Conservation (phyloP, 2,888 invertebrate genomes). For the Aphidius colemani region DNA sequence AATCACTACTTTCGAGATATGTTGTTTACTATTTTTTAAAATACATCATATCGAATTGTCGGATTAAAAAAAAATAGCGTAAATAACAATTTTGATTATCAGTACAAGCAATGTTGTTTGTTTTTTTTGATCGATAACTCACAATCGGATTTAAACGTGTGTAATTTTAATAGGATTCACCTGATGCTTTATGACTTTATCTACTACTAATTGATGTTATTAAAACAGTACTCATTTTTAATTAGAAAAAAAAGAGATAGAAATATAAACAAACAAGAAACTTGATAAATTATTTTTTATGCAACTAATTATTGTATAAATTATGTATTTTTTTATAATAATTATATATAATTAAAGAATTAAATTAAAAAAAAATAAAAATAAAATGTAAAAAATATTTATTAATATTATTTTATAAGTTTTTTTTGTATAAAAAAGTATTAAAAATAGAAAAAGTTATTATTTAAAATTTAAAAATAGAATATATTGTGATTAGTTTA, state of each 20-base stretch:
- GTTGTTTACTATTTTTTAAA: no score
- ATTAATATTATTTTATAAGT: neutral
- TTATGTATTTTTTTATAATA: neutral
- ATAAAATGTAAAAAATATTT: neutral
- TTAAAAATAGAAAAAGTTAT: conserved; percentile 6
- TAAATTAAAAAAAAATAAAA: neutral
- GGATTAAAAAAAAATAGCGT: no score
- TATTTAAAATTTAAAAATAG: neutral
- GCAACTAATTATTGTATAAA: neutral
- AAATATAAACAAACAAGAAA: neutral
- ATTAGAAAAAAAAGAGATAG: neutral
- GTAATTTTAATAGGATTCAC: no score
- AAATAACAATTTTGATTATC: no score
- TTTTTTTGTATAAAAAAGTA: conserved; percentile 7
- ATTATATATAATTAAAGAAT: neutral
- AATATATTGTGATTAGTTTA: conserved; percentile 27
- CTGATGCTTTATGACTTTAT: no score
- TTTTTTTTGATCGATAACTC: no score
- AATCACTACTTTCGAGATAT: no score
- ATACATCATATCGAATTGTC: no score
- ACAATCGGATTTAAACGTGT: no score
- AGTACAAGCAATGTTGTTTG: no score
- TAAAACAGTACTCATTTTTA: neutral
- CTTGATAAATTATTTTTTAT: neutral
- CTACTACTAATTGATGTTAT: neutral